A percentile compares a stretch with the other conserved stretches of the same genome.
Evolutionary conservation across 2,888 invertebrate genomes (phyloP).

Genomic region (Plebejus melissa): DNA sequence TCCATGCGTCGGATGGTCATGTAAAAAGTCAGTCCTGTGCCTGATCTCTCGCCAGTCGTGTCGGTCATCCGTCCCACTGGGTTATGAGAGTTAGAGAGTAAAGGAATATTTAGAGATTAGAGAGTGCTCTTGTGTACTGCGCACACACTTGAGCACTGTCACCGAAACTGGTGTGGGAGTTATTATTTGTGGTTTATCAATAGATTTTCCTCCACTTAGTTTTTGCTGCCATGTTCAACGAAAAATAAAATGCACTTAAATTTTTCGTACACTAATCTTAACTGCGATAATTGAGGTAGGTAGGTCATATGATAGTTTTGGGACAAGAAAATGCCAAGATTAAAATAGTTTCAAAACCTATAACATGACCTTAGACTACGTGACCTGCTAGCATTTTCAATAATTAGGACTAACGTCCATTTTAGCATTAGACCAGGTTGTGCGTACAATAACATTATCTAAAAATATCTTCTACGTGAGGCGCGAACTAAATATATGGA

Average conservation of each 20-base stretch:
- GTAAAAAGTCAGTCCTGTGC: no score
- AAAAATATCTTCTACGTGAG: slow-evolving; percentile 33
- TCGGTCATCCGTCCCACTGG: no score
- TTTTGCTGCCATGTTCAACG: neutral
- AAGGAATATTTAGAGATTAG: no score
- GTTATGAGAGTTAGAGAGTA: no score
- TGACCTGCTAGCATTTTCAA: slow-evolving; percentile 20
- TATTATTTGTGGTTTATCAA: no score
- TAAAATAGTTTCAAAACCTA: neutral
- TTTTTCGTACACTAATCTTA: no score
- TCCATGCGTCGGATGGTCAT: no score
- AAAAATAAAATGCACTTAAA: neutral
- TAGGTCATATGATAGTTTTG: neutral
- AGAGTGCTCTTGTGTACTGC: no score
- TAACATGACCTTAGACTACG: neutral
- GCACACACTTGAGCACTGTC: no score
- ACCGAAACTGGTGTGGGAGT: no score
- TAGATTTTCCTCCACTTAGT: neutral
- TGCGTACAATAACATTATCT: slow-evolving; percentile 35
- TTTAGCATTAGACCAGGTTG: slow-evolving; percentile 25
- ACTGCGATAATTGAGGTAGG: neutral
- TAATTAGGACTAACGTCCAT: neutral
- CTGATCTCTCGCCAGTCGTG: no score
- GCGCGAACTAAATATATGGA: slow-evolving; percentile 2
- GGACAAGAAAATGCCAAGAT: neutral